These are phyloP conservation scores for Pristionchus arcanus DNA, from an alignment of 2,888 invertebrate species.

Conservation along the genomic window DNA sequence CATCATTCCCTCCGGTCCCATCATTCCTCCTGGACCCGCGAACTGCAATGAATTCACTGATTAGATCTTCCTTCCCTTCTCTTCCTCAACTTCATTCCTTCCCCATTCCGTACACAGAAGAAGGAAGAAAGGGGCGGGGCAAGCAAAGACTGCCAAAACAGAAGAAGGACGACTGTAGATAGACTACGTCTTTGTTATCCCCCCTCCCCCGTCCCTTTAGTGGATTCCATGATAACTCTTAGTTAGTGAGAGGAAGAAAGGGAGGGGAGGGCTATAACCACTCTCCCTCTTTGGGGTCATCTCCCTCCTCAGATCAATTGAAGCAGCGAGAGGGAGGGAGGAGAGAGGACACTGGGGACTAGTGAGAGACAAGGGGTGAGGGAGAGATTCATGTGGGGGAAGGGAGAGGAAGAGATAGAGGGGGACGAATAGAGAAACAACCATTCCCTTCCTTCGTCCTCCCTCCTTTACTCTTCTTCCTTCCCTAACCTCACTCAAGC, in stretches of 20 bases:
- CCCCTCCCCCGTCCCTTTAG: neutral
- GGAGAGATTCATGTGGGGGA: slow-evolving; percentile 28
- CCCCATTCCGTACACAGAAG: slow-evolving; percentile 9
- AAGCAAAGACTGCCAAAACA: slow-evolving; percentile 10
- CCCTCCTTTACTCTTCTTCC: slow-evolving; percentile 21
- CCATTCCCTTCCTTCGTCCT: slow-evolving; percentile 16
- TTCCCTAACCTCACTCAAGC: slow-evolving; percentile 46
- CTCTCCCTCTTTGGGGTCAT: slow-evolving; percentile 47
- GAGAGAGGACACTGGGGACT: slow-evolving; percentile 29
- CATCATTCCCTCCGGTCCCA: slow-evolving; percentile 70
- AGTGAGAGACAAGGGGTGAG: slow-evolving; percentile 14
- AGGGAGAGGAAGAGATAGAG: slow-evolving; percentile 21
- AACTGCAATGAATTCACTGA: slow-evolving; percentile 44
- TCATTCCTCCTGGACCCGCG: slow-evolving; percentile 65
- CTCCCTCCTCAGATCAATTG: slow-evolving; percentile 55
- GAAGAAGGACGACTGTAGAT: neutral
- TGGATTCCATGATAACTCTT: slow-evolving; percentile 26
- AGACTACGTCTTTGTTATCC: neutral
- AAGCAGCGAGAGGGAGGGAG: slow-evolving; percentile 38
- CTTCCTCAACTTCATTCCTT: slow-evolving; percentile 26
- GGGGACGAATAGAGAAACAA: slow-evolving; percentile 39
- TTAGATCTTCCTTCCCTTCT: neutral
- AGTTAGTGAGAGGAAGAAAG: no score
- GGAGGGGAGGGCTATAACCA: slow-evolving; percentile 13
- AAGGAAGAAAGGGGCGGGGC: slow-evolving; percentile 15